Percentiles rank a stretch among this genome's conserved stretches.
These are phyloP conservation scores for Nerophis lumbriciformis DNA, from an alignment of 2,113 vertebrate genomes.

Conservation along the genomic window DNA sequence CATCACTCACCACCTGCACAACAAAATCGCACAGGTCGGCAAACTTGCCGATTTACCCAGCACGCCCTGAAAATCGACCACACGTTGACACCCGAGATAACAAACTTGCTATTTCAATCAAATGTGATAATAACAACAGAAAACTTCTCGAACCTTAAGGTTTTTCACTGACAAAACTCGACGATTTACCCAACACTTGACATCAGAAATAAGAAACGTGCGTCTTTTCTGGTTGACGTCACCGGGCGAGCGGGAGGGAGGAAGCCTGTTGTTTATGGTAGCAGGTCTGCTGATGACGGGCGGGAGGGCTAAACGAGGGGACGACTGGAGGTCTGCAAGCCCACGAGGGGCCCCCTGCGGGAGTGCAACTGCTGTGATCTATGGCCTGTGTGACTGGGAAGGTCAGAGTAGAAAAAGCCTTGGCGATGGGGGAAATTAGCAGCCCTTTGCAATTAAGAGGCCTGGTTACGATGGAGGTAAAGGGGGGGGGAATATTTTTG, in stretches of 20 bases:
- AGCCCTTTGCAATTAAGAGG: slow-evolving; percentile 80
- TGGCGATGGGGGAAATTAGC: slow-evolving; percentile 85
- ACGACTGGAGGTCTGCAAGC: slow-evolving; percentile 73
- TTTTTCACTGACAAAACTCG: too few species aligned
- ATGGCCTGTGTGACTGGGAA: slow-evolving; percentile 68
- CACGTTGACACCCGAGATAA: slow-evolving; percentile 27
- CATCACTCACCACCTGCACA: not conserved
- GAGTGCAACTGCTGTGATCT: slow-evolving; percentile 72
- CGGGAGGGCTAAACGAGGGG: slow-evolving; percentile 77
- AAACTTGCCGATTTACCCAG: slow-evolving; percentile 5
- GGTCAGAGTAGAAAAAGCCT: slow-evolving; percentile 77
- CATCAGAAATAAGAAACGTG: slow-evolving; percentile 28
- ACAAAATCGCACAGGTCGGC: slow-evolving; percentile 9
- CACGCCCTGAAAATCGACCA: not conserved
- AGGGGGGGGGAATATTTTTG: slow-evolving; percentile 31
- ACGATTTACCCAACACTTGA: slow-evolving; percentile 9
- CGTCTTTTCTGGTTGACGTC: slow-evolving; percentile 41
- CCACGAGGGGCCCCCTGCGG: slow-evolving; percentile 69
- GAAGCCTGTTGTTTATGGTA: slow-evolving; percentile 89
- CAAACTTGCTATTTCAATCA: slow-evolving; percentile 5
- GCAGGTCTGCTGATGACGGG: slow-evolving; percentile 77
- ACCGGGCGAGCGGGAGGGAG: slow-evolving; percentile 70
- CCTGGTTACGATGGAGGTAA: slow-evolving; percentile 50
- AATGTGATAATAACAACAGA: too few species aligned
- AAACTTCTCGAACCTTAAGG: too few species aligned